Evolutionary conservation across 2,113 vertebrate species (phyloP), one percentile per base, ranked within the genome.

Genomic region (Thunnus maccoyii): DNA sequence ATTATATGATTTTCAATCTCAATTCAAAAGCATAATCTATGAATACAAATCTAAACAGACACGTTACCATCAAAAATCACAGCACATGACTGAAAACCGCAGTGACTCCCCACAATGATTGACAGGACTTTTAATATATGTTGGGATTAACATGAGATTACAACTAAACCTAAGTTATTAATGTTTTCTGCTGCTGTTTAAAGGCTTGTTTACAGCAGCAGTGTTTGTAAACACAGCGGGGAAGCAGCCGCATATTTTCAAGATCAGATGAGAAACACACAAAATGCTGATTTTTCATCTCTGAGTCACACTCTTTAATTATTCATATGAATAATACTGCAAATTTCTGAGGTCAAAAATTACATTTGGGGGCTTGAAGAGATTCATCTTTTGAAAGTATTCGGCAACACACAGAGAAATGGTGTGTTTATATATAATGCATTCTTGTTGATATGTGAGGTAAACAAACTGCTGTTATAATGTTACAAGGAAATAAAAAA

Each of bases 231-330:
- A 90, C 72, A 81, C 64, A 46, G 72, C 72, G 50, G 36, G 76
- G 80, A 87, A 90, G 78, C 86, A 81, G 79, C 83, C 51, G 17
- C 69, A 70, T 67, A 62, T 85, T 85, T 86, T 68, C 76, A 86
- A 74, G 83, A 90, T 90, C 77, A 85, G 72, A 68, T 57, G 57
- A 83, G 73, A 86, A 86, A 78, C 72, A 66, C 85, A 82, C 73
- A 80, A 90, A 85, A 89, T 88, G 90, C 82, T 70, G 78, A 76
- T 78, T 86, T 82, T 85, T 85, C 82, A 88, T 87, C 82, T 90
- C 52, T 11, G 63, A 87, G 52, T 72, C 81, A 54, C 83, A 83
- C 58, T 55, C 41, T 18, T 92, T 55, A 90, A 93, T 92, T 82
- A 93, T 93, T 90, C 44, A 93, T 82, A 25, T 46, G 64, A 82